A percentile compares a stretch with the other conserved stretches of the same genome.
Conservation (phyloP, 2,113 vertebrate genomes). For the Macroglossus sobrinus region DNA sequence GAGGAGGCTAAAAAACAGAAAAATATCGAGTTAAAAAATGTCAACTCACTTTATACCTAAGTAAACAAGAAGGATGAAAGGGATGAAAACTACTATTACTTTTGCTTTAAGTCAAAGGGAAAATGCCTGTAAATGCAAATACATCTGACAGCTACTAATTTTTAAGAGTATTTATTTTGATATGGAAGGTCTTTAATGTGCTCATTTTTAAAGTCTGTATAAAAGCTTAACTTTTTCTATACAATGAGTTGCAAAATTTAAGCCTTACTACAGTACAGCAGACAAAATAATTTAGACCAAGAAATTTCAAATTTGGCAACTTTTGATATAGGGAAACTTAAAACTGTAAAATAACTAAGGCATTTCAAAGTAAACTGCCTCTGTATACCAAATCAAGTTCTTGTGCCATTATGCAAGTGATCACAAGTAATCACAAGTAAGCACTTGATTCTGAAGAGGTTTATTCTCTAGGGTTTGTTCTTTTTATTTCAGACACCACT, state of each 20-base stretch:
- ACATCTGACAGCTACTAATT: neutral
- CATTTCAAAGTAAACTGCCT: constrained; percentile 40
- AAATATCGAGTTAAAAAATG: constrained; percentile 62
- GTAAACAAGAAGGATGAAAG: neutral
- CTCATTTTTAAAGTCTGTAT: neutral
- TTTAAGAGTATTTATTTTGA: neutral
- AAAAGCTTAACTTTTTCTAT: neutral
- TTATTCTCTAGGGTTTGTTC: neutral
- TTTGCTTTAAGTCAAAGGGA: neutral
- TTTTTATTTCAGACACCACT: neutral
- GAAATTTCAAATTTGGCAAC: neutral
- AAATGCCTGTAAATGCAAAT: neutral
- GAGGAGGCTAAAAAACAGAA: constrained; percentile 84
- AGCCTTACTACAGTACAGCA: neutral
- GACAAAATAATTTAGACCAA: neutral
- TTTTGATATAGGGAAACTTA: neutral
- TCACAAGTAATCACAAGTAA: neutral
- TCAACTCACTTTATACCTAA: neutral
- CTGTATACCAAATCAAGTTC: constrained; percentile 5
- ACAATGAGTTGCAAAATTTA: neutral
- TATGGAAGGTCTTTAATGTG: neutral
- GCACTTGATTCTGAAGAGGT: neutral
- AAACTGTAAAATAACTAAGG: neutral
- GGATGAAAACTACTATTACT: neutral
- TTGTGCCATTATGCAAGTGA: constrained; percentile 4